Conservation (phyloP, 1,140 invertebrate genomes). For the Calycopis cecrops region DNA sequence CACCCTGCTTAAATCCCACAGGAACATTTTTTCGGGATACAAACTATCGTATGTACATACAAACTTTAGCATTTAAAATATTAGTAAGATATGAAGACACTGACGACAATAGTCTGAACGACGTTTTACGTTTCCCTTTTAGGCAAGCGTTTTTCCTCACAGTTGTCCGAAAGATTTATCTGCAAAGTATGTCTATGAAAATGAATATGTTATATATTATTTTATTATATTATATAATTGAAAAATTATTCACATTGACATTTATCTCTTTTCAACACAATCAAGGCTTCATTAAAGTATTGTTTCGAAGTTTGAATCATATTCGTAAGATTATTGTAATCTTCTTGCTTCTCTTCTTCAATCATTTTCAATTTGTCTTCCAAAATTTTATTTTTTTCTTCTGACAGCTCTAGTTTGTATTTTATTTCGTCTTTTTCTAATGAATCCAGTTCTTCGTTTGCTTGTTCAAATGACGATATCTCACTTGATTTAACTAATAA, state of each 20-base stretch:
- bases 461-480: conserved; percentile 36
- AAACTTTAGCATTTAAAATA: too few relatives aligned
- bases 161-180: too few relatives aligned
- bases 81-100: too few relatives aligned
- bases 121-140: too few relatives aligned
- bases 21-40: too few relatives aligned
- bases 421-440: conserved; percentile 61
- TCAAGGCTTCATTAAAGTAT: conserved; percentile 60
- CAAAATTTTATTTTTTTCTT: conserved; percentile 67
- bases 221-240: not conserved
- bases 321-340: conserved; percentile 57
- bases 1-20: too few relatives aligned
- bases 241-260: conserved; percentile 45
- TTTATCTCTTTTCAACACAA: conserved; percentile 59
- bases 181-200: not conserved
- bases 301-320: conserved; percentile 69
- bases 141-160: too few relatives aligned
- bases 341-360: conserved; percentile 65
- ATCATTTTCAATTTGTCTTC: conserved; percentile 67
- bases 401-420: conserved; percentile 56
- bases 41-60: too few relatives aligned
- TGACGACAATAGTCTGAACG: too few relatives aligned
- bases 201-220: conserved; percentile 5
- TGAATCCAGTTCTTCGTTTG: conserved; percentile 32
- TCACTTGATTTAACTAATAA: conserved; percentile 47